phyloP scores from a whole-genome alignment of 1,140 invertebrate species.

The Hylaeus anthracinus region DNA sequence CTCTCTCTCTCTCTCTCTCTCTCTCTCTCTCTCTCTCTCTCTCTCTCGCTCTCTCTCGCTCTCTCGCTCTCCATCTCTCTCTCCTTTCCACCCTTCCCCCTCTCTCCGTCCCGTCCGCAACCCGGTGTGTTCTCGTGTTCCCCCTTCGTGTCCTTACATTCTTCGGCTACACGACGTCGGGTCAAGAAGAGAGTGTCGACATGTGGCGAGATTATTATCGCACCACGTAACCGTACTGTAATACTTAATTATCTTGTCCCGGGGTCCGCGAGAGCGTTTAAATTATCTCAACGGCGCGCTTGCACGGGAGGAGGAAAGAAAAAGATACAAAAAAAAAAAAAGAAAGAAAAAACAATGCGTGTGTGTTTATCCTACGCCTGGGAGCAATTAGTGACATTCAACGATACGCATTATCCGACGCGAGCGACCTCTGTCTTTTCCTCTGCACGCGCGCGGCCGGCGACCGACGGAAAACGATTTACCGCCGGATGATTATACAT shows the following conservation, averaged over 20 bases:
- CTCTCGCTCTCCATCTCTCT: background rate
- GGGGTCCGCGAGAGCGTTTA: slow-evolving; percentile 19
- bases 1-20: too few relatives aligned
- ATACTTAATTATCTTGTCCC: slow-evolving; percentile 51
- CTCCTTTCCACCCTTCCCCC: background rate
- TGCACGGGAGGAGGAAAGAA: background rate
- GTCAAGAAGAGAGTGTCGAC: slow-evolving; percentile 45
- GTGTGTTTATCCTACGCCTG: background rate
- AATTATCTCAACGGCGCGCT: slow-evolving; percentile 13
- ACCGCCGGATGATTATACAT: slow-evolving; percentile 6
- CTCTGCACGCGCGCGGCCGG: too few relatives aligned
- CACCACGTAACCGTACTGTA: slow-evolving; percentile 36
- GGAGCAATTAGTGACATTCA: slow-evolving; percentile 41
- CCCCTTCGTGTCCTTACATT: slow-evolving; percentile 32
- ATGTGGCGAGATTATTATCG: slow-evolving; percentile 48
- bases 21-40: background rate
- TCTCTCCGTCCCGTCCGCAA: background rate
- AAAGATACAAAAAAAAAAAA: slow-evolving; percentile 1
- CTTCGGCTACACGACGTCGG: slow-evolving; percentile 26
- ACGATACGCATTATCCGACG: slow-evolving; percentile 31
- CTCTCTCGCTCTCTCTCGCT: background rate
- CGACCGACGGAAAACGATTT: slow-evolving; percentile 35
- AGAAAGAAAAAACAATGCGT: background rate
- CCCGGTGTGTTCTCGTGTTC: slow-evolving; percentile 1
- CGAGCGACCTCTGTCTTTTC: too few relatives aligned